Base-by-base conservation (phyloP, 1,140 invertebrate genomes). In the Cydia amplana region DNA sequence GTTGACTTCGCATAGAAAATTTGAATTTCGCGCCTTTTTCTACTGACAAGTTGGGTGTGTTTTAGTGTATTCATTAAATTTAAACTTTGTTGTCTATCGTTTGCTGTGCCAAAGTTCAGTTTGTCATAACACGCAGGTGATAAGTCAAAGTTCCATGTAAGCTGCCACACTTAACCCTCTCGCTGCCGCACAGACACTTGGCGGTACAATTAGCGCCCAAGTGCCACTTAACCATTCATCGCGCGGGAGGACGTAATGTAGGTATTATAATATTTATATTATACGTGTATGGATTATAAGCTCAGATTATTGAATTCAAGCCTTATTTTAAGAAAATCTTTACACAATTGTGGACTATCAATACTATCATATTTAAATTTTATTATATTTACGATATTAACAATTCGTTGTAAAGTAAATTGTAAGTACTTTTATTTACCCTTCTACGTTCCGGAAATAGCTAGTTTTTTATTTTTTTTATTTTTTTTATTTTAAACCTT, bases 311-410 rank as follows among this genome's bases (percentile, higher is more conserved):
- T 1, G 20, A 10, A 12, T 20, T 23, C 18, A 51, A 18, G 16
- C 1, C 4, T 51, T n/a, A 16, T 49, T 14, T 49, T 5, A 18
- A 51, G 0, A 18, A 46, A 46, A 16, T 16, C 6, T 49, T 16
- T 14, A 16, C 14, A 63, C 76, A 82, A 80, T 74, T 78, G 79
- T 75, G 32, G 78, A 70, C 43, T 14, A 16, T 10, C 2, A n/a
- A n/a, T n/a, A n/a, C n/a, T n/a, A n/a, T n/a, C n/a, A n/a, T n/a
- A n/a, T n/a, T n/a, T n/a, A n/a, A n/a, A n/a, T n/a, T n/a, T n/a
- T n/a, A n/a, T n/a, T n/a, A n/a, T 25, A 25, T 25, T 25, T 25
- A 43, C 40, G 40, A n/a, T n/a, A 43, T 43, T 25, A 43, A 9
- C 9, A 5, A 32, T 32, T 2, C 4, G 5, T 32, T n/a, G n/a